These are phyloP conservation scores for Coracopsis vasa DNA, from an alignment of 2,113 vertebrate species.

Conservation along the genomic window DNA sequence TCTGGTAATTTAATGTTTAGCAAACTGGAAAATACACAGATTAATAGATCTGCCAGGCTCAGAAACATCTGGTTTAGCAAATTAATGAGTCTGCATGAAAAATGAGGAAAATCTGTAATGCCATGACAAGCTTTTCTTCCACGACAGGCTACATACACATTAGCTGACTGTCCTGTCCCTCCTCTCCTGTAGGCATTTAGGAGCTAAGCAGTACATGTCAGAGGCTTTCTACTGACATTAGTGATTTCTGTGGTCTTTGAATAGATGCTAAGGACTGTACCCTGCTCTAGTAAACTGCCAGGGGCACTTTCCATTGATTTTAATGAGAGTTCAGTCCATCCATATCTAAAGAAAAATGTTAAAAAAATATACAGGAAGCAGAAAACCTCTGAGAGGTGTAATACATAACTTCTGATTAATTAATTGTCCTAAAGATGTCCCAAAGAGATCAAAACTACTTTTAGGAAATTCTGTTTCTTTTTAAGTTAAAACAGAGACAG, in stretches of 20 bases:
- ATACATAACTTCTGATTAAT: neutral
- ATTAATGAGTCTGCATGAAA: neutral
- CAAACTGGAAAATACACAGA: constrained; percentile 65
- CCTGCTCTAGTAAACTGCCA: neutral
- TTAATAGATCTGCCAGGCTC: constrained; percentile 48
- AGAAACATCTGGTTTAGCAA: constrained; percentile 41
- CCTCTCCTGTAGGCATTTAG: neutral
- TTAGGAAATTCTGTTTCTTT: neutral
- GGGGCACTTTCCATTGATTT: neutral
- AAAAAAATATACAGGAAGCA: neutral
- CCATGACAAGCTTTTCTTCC: neutral
- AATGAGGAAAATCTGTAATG: neutral
- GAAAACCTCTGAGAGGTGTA: neutral
- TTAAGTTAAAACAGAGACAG: neutral
- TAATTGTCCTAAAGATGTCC: neutral
- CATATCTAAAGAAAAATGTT: neutral
- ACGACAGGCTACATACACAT: neutral
- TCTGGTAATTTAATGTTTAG: constrained; percentile 59
- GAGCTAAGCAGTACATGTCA: neutral
- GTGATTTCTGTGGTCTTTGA: neutral
- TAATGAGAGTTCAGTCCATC: neutral
- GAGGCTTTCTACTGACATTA: neutral
- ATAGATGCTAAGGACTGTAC: neutral
- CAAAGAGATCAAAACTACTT: neutral
- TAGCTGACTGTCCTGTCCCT: neutral